Evolutionary conservation across 2,888 invertebrate species (phyloP).

Genomic region (Ctenicera cuprea): DNA sequence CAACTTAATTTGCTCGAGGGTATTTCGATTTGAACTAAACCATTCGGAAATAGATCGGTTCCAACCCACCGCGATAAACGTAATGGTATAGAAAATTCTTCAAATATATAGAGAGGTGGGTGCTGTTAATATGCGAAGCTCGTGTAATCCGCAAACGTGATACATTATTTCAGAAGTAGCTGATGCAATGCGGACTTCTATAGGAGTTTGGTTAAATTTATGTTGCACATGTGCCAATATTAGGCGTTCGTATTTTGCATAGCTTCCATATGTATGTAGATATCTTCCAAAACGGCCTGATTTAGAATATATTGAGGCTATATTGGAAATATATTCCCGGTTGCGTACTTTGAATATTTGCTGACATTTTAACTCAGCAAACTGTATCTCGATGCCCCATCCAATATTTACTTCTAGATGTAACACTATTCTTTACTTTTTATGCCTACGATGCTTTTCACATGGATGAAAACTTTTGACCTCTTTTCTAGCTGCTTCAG

Average conservation of each 20-base stretch:
- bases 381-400: slow-evolving; percentile 8
- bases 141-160: slow-evolving; percentile 35
- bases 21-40: slow-evolving; percentile 36
- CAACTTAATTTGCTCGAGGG: slow-evolving; percentile 36
- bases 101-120: slow-evolving; percentile 17
- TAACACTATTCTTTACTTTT: slow-evolving; percentile 4
- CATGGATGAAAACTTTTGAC: neutral
- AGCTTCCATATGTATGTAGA: slow-evolving; percentile 47
- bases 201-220: slow-evolving; percentile 38
- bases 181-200: slow-evolving; percentile 40
- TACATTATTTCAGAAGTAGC: slow-evolving; percentile 37
- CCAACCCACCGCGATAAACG: slow-evolving; percentile 17
- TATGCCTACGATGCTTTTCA: neutral
- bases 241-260: slow-evolving; percentile 42
- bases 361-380: slow-evolving; percentile 40
- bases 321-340: slow-evolving; percentile 45
- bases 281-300: slow-evolving; percentile 39
- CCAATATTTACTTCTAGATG: slow-evolving; percentile 4
- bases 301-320: slow-evolving; percentile 43
- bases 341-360: slow-evolving; percentile 48
- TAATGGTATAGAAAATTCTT: slow-evolving; percentile 11
- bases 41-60: slow-evolving; percentile 29
- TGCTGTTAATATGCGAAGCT: slow-evolving; percentile 23
- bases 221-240: slow-evolving; percentile 45
- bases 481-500: no score